Percentiles rank a stretch among this genome's conserved stretches.
These are phyloP conservation scores for Ypsolopha sequella DNA, from an alignment of 2,888 invertebrate genomes.

Conservation along the genomic window DNA sequence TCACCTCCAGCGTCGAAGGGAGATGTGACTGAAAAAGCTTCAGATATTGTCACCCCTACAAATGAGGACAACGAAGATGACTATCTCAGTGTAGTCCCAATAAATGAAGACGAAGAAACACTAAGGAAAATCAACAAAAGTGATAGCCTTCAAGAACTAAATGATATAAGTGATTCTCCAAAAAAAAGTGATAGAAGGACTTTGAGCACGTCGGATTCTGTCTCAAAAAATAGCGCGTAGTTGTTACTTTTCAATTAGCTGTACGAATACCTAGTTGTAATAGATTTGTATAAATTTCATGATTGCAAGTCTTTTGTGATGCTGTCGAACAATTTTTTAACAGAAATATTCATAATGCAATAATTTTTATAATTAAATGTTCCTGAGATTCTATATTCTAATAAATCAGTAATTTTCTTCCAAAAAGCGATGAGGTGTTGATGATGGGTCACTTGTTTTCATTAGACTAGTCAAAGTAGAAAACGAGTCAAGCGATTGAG, in stretches of 20 bases:
- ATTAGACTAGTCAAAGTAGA: conserved; percentile 67
- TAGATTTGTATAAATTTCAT: conserved; percentile 1
- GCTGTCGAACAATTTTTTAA: neutral
- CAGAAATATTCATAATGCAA: no score
- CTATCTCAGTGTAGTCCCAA: conserved; percentile 51
- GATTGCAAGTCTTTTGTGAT: neutral
- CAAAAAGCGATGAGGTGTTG: neutral
- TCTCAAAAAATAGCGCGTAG: conserved; percentile 49
- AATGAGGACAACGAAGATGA: conserved; percentile 21
- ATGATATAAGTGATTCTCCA: conserved; percentile 58
- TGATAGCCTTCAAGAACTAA: conserved; percentile 44
- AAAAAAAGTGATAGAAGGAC: conserved; percentile 61
- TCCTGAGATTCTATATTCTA: no score
- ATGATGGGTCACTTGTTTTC: conserved; percentile 18
- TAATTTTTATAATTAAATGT: no score
- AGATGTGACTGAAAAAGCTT: neutral
- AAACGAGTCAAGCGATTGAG: conserved; percentile 34
- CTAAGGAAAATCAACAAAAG: conserved; percentile 32
- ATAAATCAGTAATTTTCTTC: neutral
- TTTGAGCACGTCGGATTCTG: conserved; percentile 44
- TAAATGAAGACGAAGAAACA: conserved; percentile 24
- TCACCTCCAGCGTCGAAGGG: conserved; percentile 11
- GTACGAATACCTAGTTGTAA: conserved; percentile 14
- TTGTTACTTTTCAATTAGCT: conserved; percentile 15
- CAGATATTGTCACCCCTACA: neutral